Percentiles rank a stretch among this genome's conserved stretches.
phyloP scores from a whole-genome alignment of 2,888 invertebrate genomes.

The Oligia latruncula region DNA sequence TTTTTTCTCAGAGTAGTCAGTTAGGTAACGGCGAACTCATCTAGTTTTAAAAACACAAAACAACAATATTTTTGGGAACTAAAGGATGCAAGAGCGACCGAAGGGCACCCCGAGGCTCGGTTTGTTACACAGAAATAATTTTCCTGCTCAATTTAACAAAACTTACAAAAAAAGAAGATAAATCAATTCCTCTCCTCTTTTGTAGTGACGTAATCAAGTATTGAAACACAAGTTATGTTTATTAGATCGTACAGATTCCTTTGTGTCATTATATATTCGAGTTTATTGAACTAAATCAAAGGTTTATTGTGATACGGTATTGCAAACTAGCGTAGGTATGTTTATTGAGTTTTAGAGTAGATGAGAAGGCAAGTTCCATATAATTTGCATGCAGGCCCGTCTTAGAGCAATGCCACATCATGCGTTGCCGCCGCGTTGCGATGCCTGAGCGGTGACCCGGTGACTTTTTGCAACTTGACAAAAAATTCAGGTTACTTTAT shows the following conservation, averaged over 20 bases:
- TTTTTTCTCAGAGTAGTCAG: no score
- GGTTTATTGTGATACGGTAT: constrained; percentile 16
- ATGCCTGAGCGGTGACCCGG: background rate
- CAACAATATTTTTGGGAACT: no score
- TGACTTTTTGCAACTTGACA: no score
- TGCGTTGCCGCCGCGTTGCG: background rate
- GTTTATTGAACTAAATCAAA: constrained; percentile 39
- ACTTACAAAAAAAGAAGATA: background rate
- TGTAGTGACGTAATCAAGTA: constrained; percentile 35
- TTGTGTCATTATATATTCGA: constrained; percentile 49
- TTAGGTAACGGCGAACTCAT: no score
- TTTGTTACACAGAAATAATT: no score
- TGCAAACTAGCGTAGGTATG: background rate
- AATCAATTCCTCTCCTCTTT: constrained; percentile 8
- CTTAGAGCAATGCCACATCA: background rate
- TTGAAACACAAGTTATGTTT: constrained; percentile 30
- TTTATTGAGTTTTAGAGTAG: constrained; percentile 8
- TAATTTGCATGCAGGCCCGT: background rate
- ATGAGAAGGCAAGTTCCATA: background rate
- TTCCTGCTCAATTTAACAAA: no score
- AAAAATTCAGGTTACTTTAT: no score
- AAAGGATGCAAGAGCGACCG: no score
- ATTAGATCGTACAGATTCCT: constrained; percentile 40
- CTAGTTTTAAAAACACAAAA: no score
- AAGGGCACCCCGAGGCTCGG: no score